phyloP scores from a whole-genome alignment of 1,140 invertebrate species.

The Thaumetopoea pityocampa region DNA sequence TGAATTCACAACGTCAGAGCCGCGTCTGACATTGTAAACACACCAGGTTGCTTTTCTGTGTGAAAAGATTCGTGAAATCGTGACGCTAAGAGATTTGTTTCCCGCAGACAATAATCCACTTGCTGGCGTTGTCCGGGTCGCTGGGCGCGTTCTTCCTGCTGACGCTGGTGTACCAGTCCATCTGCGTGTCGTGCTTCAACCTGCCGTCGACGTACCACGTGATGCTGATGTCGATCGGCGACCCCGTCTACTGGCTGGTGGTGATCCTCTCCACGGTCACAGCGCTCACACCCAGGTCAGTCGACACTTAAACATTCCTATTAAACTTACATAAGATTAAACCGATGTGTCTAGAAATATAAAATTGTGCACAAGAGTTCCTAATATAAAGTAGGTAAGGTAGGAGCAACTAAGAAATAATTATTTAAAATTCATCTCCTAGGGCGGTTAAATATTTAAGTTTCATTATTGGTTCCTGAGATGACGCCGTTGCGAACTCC shows the following conservation, averaged over 20 bases:
- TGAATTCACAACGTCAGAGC: too few species aligned
- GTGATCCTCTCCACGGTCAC: conserved; percentile 85
- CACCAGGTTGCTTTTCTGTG: too few species aligned
- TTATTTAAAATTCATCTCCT: too few species aligned
- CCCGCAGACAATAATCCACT: conserved; percentile 90
- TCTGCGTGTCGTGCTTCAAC: conserved; percentile 87
- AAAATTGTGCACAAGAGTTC: too few species aligned
- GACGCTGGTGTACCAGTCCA: conserved; percentile 88
- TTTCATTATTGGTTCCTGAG: too few species aligned
- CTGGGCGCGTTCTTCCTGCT: conserved; percentile 89
- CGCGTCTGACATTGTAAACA: too few species aligned
- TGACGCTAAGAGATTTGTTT: too few species aligned
- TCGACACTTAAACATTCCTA: conserved; percentile 5
- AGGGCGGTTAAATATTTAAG: too few species aligned
- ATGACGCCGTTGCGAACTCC: too few species aligned
- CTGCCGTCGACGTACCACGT: conserved; percentile 92
- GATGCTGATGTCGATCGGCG: conserved; percentile 85
- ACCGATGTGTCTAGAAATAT: neutral
- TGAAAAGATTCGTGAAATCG: too few species aligned
- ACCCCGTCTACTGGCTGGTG: conserved; percentile 88
- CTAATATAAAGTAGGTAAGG: too few species aligned
- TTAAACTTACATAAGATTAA: neutral
- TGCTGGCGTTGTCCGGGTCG: conserved; percentile 85
- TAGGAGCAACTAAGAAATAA: too few species aligned
- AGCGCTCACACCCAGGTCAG: conserved; percentile 90